Evolutionary conservation across 1,140 invertebrate species (phyloP).

Genomic region (Homalodisca vitripennis): DNA sequence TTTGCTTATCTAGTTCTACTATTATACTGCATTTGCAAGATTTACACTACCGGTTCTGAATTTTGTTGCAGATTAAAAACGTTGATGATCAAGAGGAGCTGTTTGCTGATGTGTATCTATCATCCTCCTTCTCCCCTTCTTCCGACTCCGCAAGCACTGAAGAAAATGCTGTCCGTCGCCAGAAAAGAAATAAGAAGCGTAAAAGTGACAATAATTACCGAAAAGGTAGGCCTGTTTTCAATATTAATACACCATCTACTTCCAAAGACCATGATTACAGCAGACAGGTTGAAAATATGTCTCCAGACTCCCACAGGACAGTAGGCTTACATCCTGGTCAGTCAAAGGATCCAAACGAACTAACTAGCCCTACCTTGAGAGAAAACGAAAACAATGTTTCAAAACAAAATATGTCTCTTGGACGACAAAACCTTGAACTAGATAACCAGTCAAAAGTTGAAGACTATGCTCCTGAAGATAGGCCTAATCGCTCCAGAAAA

Average conservation of each 20-base stretch:
- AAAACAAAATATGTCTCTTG: too few relatives aligned
- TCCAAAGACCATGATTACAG: too few relatives aligned
- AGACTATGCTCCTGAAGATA: neutral
- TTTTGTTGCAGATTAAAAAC: neutral
- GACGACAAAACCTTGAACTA: neutral
- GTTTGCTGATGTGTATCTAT: neutral
- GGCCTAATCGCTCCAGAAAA: neutral
- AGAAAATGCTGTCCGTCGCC: neutral
- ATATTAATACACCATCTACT: too few relatives aligned
- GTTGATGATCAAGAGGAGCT: neutral
- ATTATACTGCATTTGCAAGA: neutral
- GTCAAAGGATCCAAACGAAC: too few relatives aligned
- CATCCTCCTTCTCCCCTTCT: neutral
- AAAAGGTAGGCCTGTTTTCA: neutral
- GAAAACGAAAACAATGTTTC: neutral
- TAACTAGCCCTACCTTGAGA: too few relatives aligned
- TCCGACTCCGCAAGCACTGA: neutral
- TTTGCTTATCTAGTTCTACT: too few relatives aligned
- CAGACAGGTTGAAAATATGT: neutral
- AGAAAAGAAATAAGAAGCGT: too few relatives aligned
- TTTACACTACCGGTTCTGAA: neutral
- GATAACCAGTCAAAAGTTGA: neutral
- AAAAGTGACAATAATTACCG: neutral
- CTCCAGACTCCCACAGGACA: neutral
- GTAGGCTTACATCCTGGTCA: neutral